Evolutionary conservation across 2,797 vertebrate genomes (phyloP).

Genomic region (Gymnodraco acuticeps): DNA sequence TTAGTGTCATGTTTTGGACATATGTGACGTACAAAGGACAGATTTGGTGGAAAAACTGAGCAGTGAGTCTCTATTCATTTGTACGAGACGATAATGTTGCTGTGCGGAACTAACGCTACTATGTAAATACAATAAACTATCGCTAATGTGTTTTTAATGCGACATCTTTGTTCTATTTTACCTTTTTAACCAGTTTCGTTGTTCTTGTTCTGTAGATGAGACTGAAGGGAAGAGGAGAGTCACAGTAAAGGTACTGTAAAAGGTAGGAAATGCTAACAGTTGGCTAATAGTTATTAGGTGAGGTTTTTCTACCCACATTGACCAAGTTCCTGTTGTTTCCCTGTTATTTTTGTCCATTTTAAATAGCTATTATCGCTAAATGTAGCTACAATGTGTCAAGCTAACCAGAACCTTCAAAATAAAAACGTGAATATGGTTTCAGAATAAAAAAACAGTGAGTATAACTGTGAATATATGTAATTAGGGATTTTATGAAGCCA

Average conservation of each 20-base stretch:
- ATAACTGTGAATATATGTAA: no score
- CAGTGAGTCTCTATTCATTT: not conserved
- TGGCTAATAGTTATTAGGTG: not conserved
- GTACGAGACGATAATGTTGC: not conserved
- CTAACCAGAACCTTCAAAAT: slow-evolving; percentile 52
- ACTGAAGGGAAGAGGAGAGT: slow-evolving; percentile 59
- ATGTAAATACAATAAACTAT: not conserved
- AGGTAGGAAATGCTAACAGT: slow-evolving; percentile 69
- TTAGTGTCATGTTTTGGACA: slow-evolving; percentile 5
- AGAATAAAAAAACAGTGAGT: not conserved
- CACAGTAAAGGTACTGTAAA: slow-evolving; percentile 62
- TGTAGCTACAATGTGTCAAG: not conserved
- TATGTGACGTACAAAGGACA: slow-evolving; percentile 30
- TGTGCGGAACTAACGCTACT: not conserved
- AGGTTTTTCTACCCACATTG: rapidly evolving
- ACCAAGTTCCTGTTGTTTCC: not conserved
- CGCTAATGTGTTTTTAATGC: not conserved
- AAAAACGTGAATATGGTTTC: slow-evolving; percentile 8
- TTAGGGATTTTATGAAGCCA: rapidly evolving
- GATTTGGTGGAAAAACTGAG: slow-evolving; percentile 16
- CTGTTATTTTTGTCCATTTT: not conserved
- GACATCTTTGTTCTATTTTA: not conserved
- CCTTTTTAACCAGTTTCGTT: not conserved
- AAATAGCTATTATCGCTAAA: not conserved
- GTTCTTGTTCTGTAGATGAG: slow-evolving; percentile 77